Evolutionary conservation across 2,888 invertebrate species (phyloP).

Genomic region (Ornithoptera alexandrae): DNA sequence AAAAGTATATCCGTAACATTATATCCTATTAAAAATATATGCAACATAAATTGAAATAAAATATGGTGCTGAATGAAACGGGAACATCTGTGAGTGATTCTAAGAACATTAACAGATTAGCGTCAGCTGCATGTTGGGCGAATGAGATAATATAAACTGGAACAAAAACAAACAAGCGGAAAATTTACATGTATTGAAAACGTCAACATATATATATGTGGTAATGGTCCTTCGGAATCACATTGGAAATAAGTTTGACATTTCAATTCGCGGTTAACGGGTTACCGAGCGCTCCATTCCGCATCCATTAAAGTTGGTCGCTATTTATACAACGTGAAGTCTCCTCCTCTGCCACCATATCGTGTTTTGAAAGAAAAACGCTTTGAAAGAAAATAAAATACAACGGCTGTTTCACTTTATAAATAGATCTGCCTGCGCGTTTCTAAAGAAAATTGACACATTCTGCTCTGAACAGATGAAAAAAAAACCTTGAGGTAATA

Average conservation of each 20-base stretch:
- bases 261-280: constrained; percentile 28
- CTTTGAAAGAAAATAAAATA: not conserved
- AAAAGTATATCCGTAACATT: not conserved
- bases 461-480: not conserved
- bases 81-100: constrained; percentile 19
- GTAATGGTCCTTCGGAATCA: constrained; percentile 17
- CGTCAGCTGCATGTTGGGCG: constrained; percentile 9
- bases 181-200: constrained; percentile 1
- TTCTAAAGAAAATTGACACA: not conserved
- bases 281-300: constrained; percentile 22
- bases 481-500: too few species aligned
- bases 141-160: constrained; percentile 12
- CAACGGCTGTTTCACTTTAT: not conserved
- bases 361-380: not conserved
- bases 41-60: constrained; percentile 5
- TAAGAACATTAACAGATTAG: constrained; percentile 24
- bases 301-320: constrained; percentile 28
- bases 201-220: constrained; percentile 18
- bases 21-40: not conserved
- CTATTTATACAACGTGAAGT: constrained; percentile 27
- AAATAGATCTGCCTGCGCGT: not conserved
- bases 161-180: constrained; percentile 13
- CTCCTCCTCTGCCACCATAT: constrained; percentile 8
- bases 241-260: constrained; percentile 27
- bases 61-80: constrained; percentile 12